Conservation (phyloP, 2,113 vertebrate genomes). For the Rhegmatorhina hoffmannsi region DNA sequence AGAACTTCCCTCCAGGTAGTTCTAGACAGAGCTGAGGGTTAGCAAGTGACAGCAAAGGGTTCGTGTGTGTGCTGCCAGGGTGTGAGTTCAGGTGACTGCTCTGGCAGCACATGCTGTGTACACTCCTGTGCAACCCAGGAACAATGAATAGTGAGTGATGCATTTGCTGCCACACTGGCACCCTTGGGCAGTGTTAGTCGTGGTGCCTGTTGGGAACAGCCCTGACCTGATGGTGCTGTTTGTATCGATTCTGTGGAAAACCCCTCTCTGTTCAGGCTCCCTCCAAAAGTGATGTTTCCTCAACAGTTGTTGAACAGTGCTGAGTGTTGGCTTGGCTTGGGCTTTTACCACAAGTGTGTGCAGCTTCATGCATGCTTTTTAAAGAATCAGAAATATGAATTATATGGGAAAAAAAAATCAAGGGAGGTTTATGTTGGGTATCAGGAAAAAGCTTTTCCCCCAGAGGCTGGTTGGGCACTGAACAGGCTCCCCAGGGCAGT, state of each 20-base stretch:
- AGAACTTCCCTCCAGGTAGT: too few relatives aligned
- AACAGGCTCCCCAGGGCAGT: background rate
- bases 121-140: fast-evolving
- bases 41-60: background rate
- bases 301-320: background rate
- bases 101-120: background rate
- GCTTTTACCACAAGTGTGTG: fast-evolving
- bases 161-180: background rate
- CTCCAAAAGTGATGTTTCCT: background rate
- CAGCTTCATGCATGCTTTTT: fast-evolving
- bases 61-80: background rate
- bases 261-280: background rate
- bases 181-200: fast-evolving
- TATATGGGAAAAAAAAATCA: background rate
- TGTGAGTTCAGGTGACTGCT: background rate
- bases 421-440: background rate
- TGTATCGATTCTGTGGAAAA: background rate
- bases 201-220: fast-evolving
- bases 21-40: too few relatives aligned
- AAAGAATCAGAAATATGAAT: background rate
- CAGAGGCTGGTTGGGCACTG: background rate
- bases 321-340: background rate
- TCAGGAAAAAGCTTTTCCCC: background rate
- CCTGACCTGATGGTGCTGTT: background rate
- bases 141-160: too few relatives aligned